phyloP scores from a whole-genome alignment of 2,113 vertebrate species.

The Boleophthalmus pectinirostris region DNA sequence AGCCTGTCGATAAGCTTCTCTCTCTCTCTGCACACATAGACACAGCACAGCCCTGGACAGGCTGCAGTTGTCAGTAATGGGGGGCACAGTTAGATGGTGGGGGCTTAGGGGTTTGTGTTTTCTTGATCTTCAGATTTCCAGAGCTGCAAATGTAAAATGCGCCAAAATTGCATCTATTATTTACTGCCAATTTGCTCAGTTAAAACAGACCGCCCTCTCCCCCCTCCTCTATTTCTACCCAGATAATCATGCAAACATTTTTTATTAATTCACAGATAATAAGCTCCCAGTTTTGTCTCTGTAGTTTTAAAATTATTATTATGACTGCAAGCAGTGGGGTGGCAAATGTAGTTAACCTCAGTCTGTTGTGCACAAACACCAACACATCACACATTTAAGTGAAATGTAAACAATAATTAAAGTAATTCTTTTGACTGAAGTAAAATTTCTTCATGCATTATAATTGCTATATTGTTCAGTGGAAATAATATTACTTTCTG shows the following conservation, averaged over 20 bases:
- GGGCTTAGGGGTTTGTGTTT: slow-evolving; percentile 66
- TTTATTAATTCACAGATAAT: slow-evolving; percentile 67
- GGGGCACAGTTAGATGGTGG: slow-evolving; percentile 51
- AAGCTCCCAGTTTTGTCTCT: slow-evolving; percentile 57
- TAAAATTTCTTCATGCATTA: slow-evolving; percentile 3
- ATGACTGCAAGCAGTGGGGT: slow-evolving; percentile 44
- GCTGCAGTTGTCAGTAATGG: slow-evolving; percentile 70
- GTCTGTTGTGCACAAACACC: slow-evolving; percentile 34
- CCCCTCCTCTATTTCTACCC: slow-evolving; percentile 38
- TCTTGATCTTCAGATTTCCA: slow-evolving; percentile 78
- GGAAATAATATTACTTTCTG: not conserved
- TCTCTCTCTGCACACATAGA: slow-evolving; percentile 29
- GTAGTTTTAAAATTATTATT: slow-evolving; percentile 59
- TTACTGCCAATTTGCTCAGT: slow-evolving; percentile 80
- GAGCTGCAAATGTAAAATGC: slow-evolving; percentile 76
- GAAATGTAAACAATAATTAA: slow-evolving; percentile 41
- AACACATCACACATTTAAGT: slow-evolving; percentile 35
- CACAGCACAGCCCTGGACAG: slow-evolving; percentile 36
- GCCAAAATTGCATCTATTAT: slow-evolving; percentile 81
- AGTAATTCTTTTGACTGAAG: slow-evolving; percentile 36
- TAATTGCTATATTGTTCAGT: slow-evolving; percentile 10
- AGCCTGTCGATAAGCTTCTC: slow-evolving; percentile 73
- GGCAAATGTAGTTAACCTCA: slow-evolving; percentile 52
- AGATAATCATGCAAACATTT: slow-evolving; percentile 61
- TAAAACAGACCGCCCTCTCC: slow-evolving; percentile 52